These are phyloP conservation scores for Raja brachyura DNA, from an alignment of 2,113 vertebrate genomes.

Conservation along the genomic window DNA sequence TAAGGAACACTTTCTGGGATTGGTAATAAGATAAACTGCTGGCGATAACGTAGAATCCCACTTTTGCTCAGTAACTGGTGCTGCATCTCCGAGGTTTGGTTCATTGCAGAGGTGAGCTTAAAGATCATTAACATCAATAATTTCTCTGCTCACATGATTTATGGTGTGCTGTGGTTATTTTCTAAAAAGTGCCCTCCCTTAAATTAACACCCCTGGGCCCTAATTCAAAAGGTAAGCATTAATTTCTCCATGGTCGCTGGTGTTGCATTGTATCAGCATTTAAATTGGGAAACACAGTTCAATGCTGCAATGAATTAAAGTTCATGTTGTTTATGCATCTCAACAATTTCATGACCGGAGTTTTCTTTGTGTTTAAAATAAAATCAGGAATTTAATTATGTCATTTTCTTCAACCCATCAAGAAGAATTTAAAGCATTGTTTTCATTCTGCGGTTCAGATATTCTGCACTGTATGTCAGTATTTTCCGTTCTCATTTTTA, in stretches of 20 bases:
- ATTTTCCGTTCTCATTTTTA: not conserved
- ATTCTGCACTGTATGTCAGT: not conserved
- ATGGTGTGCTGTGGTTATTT: not conserved
- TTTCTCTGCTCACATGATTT: constrained; percentile 32
- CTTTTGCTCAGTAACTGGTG: not conserved
- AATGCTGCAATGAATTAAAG: constrained; percentile 10
- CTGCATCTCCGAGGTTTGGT: not conserved
- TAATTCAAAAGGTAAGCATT: constrained; percentile 26
- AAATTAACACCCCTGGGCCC: constrained; percentile 21
- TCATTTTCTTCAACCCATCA: not conserved
- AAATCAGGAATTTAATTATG: not conserved
- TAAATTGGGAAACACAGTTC: not conserved
- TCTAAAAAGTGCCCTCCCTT: constrained; percentile 3
- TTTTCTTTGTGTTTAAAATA: not conserved
- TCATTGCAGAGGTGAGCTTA: not conserved
- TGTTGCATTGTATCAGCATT: constrained; percentile 1
- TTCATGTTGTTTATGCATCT: not conserved
- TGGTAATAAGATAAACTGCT: constrained; percentile 1
- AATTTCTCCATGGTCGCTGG: not conserved
- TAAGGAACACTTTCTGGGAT: constrained; percentile 10
- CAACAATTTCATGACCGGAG: not conserved
- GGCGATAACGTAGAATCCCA: not conserved
- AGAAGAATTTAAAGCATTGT: not conserved
- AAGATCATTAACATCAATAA: constrained; percentile 33
- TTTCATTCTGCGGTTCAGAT: not conserved